Base-by-base conservation (phyloP, 1,140 invertebrate genomes). In the Drosophila elegans region DNA sequence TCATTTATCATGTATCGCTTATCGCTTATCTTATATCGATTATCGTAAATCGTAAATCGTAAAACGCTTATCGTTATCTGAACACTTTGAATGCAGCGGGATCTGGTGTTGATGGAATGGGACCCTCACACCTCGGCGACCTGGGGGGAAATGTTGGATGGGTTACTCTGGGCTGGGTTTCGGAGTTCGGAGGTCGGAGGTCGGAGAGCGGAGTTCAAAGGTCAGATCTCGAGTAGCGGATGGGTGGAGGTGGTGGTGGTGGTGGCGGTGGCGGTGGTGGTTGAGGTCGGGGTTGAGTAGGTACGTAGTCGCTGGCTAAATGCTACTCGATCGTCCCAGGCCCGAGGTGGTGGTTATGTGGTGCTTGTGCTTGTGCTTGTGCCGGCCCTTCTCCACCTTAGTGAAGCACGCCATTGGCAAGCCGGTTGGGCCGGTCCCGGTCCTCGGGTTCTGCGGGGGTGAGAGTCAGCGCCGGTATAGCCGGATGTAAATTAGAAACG, bases 311-410 rank as follows among this genome's bases (percentile, higher is more conserved):
- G 44, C 32, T 82, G 84, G 53, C 56, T 85, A 92, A 62, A 92
- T 85, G 75, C 90, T 92, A 75, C 82, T 88, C 12, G 91, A 91
- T 12, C 91, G 79, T 55, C 91, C 91, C 52, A 89, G 74, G 44
- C 78, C 90, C 27, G 90, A 90, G 39, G 91, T 92, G 42, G 85
- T 90, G 46, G 88, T 91, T 38, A 90, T 90, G 48, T 90, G 91
- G n/a, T n/a, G n/a, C n/a, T n/a, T n/a, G n/a, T n/a, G n/a, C n/a
- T n/a, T n/a, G 46, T 63, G 54, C 27, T 92, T 88, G 57, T 82
- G 74, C 9, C 38, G 34, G 5, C 25, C 45, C 62, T 69, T 54
- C n/a, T 59, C 61, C 49, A 80, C 52, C 72, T 86, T 92, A 64
- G 88, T 79, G 56, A 92, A 89, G 63, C 74, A 82, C 36, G 79